These are phyloP conservation scores for Cherax destructor DNA, from an alignment of 1,140 invertebrate species.

Conservation along the genomic window DNA sequence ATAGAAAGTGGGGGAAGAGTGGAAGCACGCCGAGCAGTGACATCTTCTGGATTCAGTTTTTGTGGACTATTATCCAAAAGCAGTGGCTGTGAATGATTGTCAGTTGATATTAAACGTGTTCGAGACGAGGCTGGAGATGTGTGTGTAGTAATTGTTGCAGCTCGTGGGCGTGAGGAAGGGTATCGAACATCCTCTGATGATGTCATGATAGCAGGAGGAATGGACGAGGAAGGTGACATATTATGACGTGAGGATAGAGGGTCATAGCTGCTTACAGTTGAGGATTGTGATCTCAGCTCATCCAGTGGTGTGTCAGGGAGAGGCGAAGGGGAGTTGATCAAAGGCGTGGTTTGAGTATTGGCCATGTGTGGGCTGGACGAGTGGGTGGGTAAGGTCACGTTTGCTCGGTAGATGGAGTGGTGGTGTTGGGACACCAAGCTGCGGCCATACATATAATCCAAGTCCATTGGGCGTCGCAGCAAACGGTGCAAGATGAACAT, in stretches of 20 bases:
- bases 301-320: conserved; percentile 31
- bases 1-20: not conserved
- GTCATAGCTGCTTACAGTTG: conserved; percentile 43
- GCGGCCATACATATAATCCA: conserved; percentile 7
- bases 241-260: conserved; percentile 5
- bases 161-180: not conserved
- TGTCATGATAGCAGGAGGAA: not conserved
- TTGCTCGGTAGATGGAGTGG: conserved; percentile 38
- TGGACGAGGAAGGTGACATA: conserved; percentile 31
- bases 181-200: not conserved
- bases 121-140: not conserved
- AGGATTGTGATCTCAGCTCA: conserved; percentile 34
- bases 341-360: conserved; percentile 19
- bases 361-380: conserved; percentile 36
- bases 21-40: not conserved
- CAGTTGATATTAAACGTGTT: not conserved
- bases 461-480: conserved; percentile 18
- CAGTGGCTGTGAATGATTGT: conserved; percentile 1
- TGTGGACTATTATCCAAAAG: not conserved
- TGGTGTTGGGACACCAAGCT: conserved; percentile 53
- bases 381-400: not conserved
- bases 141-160: conserved; percentile 30
- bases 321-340: not conserved
- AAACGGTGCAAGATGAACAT: conserved; percentile 31
- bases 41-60: not conserved